These are phyloP conservation scores for Diorhabda carinulata DNA, from an alignment of 1,140 invertebrate genomes.

Conservation along the genomic window DNA sequence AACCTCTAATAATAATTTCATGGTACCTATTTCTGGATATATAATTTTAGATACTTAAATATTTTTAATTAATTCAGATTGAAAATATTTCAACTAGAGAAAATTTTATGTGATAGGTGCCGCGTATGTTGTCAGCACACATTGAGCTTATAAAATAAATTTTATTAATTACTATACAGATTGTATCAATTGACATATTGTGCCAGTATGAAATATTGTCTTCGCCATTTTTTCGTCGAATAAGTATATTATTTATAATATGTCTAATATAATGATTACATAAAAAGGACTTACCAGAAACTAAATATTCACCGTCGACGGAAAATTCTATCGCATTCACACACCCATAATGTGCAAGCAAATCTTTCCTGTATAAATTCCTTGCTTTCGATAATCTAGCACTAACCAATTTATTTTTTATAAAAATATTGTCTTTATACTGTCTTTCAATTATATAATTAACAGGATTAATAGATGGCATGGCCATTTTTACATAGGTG, in stretches of 20 bases:
- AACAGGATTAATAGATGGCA: slow-evolving; percentile 51
- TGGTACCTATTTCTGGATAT: too few species aligned
- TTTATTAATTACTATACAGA: not conserved
- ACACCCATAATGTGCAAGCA: slow-evolving; percentile 89
- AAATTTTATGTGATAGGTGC: too few species aligned
- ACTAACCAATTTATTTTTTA: slow-evolving; percentile 57
- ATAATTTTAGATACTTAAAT: too few species aligned
- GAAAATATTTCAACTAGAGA: too few species aligned
- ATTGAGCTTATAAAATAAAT: too few species aligned
- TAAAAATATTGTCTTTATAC: slow-evolving; percentile 49
- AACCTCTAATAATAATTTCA: too few species aligned
- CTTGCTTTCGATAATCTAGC: slow-evolving; percentile 61
- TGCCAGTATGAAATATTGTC: too few species aligned
- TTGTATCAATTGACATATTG: not conserved
- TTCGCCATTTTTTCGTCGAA: too few species aligned
- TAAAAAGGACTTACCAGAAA: slow-evolving; percentile 68
- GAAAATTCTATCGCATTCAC: slow-evolving; percentile 97
- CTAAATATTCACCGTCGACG: slow-evolving; percentile 75
- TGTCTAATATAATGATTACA: slow-evolving; percentile 6
- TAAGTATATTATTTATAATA: too few species aligned
- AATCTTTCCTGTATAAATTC: slow-evolving; percentile 79
- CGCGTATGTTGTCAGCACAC: too few species aligned
- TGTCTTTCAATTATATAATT: slow-evolving; percentile 52
- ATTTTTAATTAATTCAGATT: too few species aligned
- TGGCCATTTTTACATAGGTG: slow-evolving; percentile 44